phyloP scores from a whole-genome alignment of 2,113 vertebrate species.

The Todiramphus saurophagus region DNA sequence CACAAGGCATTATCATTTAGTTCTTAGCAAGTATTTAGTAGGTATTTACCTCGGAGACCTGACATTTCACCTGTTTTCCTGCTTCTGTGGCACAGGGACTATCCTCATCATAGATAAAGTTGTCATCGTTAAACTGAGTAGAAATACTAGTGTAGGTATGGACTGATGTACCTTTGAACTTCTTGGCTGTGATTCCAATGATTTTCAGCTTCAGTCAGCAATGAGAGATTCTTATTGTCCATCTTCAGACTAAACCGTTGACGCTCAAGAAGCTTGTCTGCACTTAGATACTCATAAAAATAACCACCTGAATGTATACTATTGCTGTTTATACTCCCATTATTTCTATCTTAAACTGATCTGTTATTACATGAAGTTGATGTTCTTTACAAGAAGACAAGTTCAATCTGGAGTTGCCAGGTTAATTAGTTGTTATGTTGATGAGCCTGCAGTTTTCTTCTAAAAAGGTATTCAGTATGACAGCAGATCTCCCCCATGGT shows the following conservation, averaged over 20 bases:
- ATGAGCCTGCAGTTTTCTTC: background rate
- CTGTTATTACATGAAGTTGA: background rate
- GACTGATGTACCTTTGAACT: background rate
- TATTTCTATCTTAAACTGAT: background rate
- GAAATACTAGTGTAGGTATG: background rate
- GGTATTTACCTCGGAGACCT: background rate
- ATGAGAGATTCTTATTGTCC: background rate
- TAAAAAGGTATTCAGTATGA: background rate
- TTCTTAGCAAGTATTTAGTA: background rate
- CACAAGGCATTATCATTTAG: background rate
- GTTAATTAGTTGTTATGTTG: background rate
- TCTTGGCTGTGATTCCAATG: background rate
- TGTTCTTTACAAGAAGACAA: background rate
- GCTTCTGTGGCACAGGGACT: background rate
- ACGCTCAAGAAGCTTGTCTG: background rate
- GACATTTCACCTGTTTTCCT: background rate
- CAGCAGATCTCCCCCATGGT: background rate
- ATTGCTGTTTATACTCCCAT: background rate
- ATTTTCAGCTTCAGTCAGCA: background rate
- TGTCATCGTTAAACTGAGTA: background rate
- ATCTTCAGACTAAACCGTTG: background rate
- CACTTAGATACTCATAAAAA: rapidly evolving
- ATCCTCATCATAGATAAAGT: background rate
- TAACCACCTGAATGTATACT: background rate
- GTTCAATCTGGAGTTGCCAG: background rate